phyloP scores from a whole-genome alignment of 2,113 vertebrate species.

The Nycticorax nycticorax region DNA sequence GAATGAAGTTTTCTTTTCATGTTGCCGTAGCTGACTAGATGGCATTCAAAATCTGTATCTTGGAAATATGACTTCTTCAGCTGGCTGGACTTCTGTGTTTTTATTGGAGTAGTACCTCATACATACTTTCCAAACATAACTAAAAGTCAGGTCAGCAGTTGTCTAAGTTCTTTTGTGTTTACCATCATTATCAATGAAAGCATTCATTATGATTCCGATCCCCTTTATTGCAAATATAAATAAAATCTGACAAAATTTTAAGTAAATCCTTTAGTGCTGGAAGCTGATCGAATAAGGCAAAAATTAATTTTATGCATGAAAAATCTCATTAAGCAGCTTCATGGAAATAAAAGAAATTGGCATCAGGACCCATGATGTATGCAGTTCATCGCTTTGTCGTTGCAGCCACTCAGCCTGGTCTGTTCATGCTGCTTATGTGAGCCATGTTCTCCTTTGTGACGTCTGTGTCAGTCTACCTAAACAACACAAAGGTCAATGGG shows the following conservation, averaged over 20 bases:
- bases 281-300: conserved; percentile 65
- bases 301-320: conserved; percentile 79
- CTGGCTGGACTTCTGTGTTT: neutral
- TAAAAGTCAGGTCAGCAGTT: neutral
- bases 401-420: neutral
- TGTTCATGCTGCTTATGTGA: neutral
- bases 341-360: conserved; percentile 58
- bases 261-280: conserved; percentile 61
- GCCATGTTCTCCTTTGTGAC: neutral
- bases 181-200: conserved; percentile 60
- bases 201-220: conserved; percentile 45
- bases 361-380: neutral
- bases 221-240: conserved; percentile 65
- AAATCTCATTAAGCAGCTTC: conserved; percentile 72
- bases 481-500: neutral
- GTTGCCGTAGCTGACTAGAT: neutral
- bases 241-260: conserved; percentile 72
- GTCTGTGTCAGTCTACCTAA: neutral
- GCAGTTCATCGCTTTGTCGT: neutral
- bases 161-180: conserved; percentile 40
- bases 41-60: neutral
- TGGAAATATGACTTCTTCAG: neutral
- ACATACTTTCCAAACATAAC: neutral
- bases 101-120: neutral
- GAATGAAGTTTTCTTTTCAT: neutral